These are phyloP conservation scores for Drosophila auraria DNA, from an alignment of 1,140 invertebrate genomes.

Conservation along the genomic window DNA sequence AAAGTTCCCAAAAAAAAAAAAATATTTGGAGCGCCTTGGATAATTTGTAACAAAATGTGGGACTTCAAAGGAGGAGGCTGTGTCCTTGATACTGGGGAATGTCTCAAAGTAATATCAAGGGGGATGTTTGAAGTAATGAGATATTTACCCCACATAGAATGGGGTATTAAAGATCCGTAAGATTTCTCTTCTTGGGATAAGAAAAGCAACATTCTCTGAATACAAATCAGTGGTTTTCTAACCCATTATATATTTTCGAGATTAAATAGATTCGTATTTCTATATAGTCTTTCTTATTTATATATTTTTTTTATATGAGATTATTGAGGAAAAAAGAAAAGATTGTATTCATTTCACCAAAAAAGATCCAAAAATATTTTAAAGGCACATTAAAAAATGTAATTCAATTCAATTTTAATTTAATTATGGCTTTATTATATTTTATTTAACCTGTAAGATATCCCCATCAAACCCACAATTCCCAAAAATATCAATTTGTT, in stretches of 20 bases:
- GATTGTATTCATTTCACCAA: too few relatives aligned
- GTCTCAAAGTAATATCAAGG: not conserved
- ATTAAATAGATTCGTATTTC: not conserved
- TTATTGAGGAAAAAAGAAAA: too few relatives aligned
- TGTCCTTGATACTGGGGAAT: constrained; percentile 53
- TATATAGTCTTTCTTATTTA: too few relatives aligned
- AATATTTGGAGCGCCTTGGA: constrained; percentile 51
- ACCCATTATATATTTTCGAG: not conserved
- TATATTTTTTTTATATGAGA: too few relatives aligned
- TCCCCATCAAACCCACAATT: too few relatives aligned
- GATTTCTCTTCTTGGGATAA: too few relatives aligned
- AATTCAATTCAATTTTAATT: not conserved
- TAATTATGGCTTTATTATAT: not conserved
- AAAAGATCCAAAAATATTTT: too few relatives aligned
- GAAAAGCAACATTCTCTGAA: not conserved
- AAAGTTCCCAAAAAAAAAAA: constrained; percentile 19
- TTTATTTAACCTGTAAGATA: too few relatives aligned
- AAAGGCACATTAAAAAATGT: not conserved
- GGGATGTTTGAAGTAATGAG: constrained; percentile 1
- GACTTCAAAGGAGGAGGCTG: constrained; percentile 22
- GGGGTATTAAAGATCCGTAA: not conserved
- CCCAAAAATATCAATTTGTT: not conserved
- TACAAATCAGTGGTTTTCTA: not conserved
- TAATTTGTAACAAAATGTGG: constrained; percentile 64
- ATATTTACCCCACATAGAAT: constrained; percentile 11